Evolutionary conservation across 2,888 invertebrate genomes (phyloP).

Genomic region (Diplolepis rosae): DNA sequence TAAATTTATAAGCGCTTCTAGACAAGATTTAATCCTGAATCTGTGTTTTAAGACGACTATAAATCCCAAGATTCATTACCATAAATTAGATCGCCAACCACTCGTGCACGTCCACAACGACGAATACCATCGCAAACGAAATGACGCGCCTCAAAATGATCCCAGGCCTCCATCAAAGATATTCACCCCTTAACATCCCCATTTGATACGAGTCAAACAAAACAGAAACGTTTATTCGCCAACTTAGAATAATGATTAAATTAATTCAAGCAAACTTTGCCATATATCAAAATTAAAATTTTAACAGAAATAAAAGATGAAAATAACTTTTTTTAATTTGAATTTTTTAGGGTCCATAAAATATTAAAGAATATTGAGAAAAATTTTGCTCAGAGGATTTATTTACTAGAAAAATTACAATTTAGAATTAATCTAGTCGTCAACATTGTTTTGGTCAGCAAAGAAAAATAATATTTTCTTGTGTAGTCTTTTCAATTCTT

Average conservation of each 20-base stretch:
- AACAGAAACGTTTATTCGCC: conserved; percentile 1
- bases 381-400: no score
- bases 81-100: conserved; percentile 65
- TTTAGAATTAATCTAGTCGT: no score
- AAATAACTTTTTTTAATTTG: no score
- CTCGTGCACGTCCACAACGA: conserved; percentile 50
- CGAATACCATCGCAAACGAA: conserved; percentile 53
- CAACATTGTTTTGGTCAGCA: no score
- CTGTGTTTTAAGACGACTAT: conserved; percentile 65
- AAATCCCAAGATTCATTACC: conserved; percentile 67
- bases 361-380: no score
- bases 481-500: no score
- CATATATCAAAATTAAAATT: no score
- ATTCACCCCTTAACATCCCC: conserved; percentile 1
- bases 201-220: not conserved
- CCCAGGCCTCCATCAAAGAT: not conserved
- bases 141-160: conserved; percentile 39
- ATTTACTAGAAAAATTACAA: no score
- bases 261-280: not conserved
- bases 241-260: not conserved
- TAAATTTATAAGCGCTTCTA: conserved; percentile 58
- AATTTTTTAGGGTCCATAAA: no score
- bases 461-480: no score
- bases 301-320: no score
- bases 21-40: conserved; percentile 53